A percentile compares a stretch with the other conserved stretches of the same genome.
phyloP scores from a whole-genome alignment of 1,140 invertebrate species.

The Drosophila lini region DNA sequence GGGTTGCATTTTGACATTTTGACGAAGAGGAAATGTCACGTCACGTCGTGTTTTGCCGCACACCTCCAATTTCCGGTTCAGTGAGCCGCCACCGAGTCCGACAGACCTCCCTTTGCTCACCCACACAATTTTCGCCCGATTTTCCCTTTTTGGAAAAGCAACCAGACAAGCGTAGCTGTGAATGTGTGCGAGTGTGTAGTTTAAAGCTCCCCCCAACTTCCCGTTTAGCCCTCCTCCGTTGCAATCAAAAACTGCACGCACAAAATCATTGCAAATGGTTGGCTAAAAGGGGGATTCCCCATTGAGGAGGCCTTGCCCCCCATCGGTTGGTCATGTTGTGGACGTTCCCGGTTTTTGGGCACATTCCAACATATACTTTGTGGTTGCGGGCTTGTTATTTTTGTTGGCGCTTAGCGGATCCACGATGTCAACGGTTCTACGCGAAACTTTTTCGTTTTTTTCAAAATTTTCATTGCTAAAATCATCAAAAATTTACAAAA shows the following conservation, averaged over 20 bases:
- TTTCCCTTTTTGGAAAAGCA: conserved; percentile 17
- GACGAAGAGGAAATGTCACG: conserved; percentile 85
- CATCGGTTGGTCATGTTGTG: conserved; percentile 59
- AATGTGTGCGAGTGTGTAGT: conserved; percentile 12
- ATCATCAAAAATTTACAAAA: too few species aligned
- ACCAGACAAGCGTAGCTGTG: conserved; percentile 9
- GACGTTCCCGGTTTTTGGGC: conserved; percentile 44
- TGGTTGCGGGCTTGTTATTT: conserved; percentile 29
- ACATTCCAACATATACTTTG: conserved; percentile 60
- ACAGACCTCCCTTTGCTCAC: background rate
- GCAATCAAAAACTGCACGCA: conserved; percentile 73
- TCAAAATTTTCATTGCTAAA: too few species aligned
- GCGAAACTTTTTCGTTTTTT: too few species aligned
- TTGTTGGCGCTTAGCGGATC: background rate
- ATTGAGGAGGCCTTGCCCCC: background rate
- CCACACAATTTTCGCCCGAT: background rate
- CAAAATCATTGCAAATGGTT: conserved; percentile 54
- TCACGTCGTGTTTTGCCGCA: conserved; percentile 85
- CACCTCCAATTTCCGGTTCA: conserved; percentile 85
- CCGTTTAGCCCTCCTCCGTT: conserved; percentile 5
- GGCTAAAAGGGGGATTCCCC: conserved; percentile 12
- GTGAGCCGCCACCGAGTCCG: conserved; percentile 61
- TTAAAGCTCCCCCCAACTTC: conserved; percentile 7
- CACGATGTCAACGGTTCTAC: background rate
- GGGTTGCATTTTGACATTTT: conserved; percentile 83